phyloP scores from a whole-genome alignment of 2,113 vertebrate species.

The Athene cunicularia region DNA sequence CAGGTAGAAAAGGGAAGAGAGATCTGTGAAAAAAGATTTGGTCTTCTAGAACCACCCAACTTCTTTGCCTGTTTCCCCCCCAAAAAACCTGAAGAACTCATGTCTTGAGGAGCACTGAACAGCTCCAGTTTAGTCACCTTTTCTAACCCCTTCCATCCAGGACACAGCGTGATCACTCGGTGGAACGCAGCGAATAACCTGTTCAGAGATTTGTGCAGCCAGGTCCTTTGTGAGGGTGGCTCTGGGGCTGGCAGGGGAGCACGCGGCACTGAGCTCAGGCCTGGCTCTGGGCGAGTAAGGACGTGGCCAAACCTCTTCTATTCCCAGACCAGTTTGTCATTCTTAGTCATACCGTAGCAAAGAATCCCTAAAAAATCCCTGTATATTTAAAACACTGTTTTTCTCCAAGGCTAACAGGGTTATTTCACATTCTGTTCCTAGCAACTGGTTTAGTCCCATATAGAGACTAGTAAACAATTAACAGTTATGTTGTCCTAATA shows the following conservation, averaged over 20 bases:
- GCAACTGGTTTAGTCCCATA: background rate
- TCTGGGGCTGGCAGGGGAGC: background rate
- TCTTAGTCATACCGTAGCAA: background rate
- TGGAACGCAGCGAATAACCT: background rate
- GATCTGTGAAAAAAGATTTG: background rate
- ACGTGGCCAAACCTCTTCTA: background rate
- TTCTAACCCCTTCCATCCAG: background rate
- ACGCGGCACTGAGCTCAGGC: background rate
- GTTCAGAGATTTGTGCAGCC: accelerated
- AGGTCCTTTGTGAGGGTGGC: background rate
- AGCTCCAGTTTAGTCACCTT: background rate
- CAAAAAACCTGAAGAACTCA: background rate
- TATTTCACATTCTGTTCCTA: background rate
- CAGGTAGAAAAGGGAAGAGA: background rate
- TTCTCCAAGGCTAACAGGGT: background rate
- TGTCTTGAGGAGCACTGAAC: background rate
- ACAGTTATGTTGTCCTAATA: background rate
- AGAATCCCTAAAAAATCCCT: background rate
- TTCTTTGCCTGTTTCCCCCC: background rate
- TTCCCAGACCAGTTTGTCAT: background rate
- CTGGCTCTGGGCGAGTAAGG: background rate
- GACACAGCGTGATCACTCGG: background rate
- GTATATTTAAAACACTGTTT: background rate
- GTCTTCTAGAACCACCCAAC: background rate
- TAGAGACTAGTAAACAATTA: background rate